Evolutionary conservation across 1,140 invertebrate species (phyloP).

Genomic region (Aethina tumida): DNA sequence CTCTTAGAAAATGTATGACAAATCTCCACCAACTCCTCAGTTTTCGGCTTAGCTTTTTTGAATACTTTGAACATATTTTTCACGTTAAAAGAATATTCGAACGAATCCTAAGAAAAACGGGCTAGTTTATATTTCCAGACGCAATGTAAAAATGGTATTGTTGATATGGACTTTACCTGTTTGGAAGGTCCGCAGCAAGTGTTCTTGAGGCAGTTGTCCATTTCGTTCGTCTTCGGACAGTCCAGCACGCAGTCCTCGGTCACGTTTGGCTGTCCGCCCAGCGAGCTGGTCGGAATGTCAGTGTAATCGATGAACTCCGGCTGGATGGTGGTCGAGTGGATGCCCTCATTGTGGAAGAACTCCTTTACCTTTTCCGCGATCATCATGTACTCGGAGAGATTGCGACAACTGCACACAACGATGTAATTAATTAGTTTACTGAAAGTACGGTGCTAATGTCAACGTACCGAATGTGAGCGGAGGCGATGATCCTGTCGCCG

Average conservation of each 20-base stretch:
- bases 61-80: slow-evolving; percentile 3
- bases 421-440: too few species aligned
- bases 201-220: slow-evolving; percentile 66
- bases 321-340: slow-evolving; percentile 87
- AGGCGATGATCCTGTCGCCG: slow-evolving; percentile 85
- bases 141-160: neutral
- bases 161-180: slow-evolving; percentile 39
- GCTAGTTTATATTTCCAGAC: neutral
- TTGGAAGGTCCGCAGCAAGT: slow-evolving; percentile 71
- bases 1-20: slow-evolving; percentile 2
- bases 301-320: slow-evolving; percentile 79
- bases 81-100: neutral
- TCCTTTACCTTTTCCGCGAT: slow-evolving; percentile 91
- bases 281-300: slow-evolving; percentile 24
- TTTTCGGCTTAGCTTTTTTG: neutral
- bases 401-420: slow-evolving; percentile 72
- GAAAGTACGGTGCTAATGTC: neutral
- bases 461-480: slow-evolving; percentile 74
- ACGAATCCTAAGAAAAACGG: neutral
- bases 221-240: slow-evolving; percentile 60
- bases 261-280: slow-evolving; percentile 20
- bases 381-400: slow-evolving; percentile 82
- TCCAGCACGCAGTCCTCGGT: slow-evolving; percentile 61
- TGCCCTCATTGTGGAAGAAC: slow-evolving; percentile 89
- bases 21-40: neutral